These are phyloP conservation scores for Cecropterus lyciades DNA, from an alignment of 1,140 invertebrate species.

Conservation along the genomic window DNA sequence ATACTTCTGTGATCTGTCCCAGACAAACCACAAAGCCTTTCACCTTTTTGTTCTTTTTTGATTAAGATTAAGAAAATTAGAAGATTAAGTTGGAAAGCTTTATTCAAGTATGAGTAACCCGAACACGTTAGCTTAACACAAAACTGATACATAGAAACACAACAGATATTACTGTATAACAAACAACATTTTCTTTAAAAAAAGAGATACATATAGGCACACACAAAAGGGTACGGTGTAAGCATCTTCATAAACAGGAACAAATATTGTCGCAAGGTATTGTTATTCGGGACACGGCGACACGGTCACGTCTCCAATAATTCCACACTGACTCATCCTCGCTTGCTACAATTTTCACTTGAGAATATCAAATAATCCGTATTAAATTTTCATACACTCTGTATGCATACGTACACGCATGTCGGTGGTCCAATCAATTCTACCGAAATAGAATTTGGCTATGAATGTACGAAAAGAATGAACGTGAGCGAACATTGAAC, in stretches of 20 bases:
- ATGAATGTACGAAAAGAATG: neutral
- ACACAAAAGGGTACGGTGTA: neutral
- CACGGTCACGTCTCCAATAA: conserved; percentile 76
- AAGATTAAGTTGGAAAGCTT: no score
- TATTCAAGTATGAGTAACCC: no score
- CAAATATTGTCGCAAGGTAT: conserved; percentile 46
- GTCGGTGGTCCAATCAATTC: conserved; percentile 20
- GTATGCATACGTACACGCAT: conserved; percentile 19
- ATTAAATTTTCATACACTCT: conserved; percentile 35
- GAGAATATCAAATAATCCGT: conserved; percentile 74
- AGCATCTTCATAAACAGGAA: conserved; percentile 20
- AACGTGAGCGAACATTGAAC: neutral
- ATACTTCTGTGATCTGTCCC: no score
- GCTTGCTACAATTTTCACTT: conserved; percentile 64
- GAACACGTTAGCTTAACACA: no score
- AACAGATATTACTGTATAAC: neutral
- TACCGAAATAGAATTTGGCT: conserved; percentile 13
- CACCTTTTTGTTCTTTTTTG: no score
- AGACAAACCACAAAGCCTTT: no score
- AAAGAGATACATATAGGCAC: neutral
- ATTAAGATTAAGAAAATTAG: no score
- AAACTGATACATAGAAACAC: neutral
- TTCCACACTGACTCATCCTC: conserved; percentile 73
- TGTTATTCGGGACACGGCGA: conserved; percentile 68
- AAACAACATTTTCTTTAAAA: neutral